phyloP scores from a whole-genome alignment of 2,888 invertebrate species.

The Sclerodermus sp. region DNA sequence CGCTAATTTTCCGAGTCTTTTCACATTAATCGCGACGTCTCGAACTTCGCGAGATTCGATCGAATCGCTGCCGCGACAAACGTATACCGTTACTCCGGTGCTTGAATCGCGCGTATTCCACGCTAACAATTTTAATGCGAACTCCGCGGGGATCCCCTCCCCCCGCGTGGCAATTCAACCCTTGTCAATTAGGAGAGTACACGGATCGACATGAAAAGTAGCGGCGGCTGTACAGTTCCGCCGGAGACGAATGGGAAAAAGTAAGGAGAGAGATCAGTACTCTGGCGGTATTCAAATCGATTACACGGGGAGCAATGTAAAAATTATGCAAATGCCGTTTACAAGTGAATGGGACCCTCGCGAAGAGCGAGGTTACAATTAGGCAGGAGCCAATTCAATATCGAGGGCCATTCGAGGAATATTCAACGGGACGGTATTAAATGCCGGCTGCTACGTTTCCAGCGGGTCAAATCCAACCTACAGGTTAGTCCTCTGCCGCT shows the following conservation, averaged over 20 bases:
- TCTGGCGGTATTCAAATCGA: slow-evolving; percentile 41
- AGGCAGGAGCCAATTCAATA: slow-evolving; percentile 56
- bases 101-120: no score
- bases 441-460: slow-evolving; percentile 47
- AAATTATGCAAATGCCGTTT: slow-evolving; percentile 56
- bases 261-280: slow-evolving; percentile 16
- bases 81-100: no score
- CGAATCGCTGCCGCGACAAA: no score
- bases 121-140: no score
- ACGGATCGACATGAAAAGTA: no score
- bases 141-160: no score
- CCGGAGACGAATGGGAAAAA: slow-evolving; percentile 18
- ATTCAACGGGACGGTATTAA: slow-evolving; percentile 53
- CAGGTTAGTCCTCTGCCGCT: slow-evolving; percentile 8
- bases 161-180: no score
- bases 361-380: slow-evolving; percentile 54
- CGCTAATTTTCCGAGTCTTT: no score
- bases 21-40: no score
- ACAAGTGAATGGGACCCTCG: slow-evolving; percentile 48
- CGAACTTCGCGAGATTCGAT: no score
- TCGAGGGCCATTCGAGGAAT: slow-evolving; percentile 54
- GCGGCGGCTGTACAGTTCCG: no score
- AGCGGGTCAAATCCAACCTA: slow-evolving; percentile 32
- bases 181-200: no score
- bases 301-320: slow-evolving; percentile 48